Evolutionary conservation across 2,888 invertebrate species (phyloP).

Genomic region (Minunthozetes semirufus): DNA sequence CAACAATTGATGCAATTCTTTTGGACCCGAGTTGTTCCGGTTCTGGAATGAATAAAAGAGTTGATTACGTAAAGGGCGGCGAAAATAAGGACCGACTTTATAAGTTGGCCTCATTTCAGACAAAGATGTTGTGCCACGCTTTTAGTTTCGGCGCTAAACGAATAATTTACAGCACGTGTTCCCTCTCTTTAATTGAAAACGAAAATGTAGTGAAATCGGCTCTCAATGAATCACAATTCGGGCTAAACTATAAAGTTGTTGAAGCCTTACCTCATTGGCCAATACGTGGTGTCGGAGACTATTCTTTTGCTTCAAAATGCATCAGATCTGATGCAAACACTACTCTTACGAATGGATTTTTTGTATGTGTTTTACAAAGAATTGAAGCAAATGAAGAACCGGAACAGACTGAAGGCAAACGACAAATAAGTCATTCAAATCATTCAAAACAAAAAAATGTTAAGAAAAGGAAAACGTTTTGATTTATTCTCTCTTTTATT

Average conservation of each 20-base stretch:
- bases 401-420: background rate
- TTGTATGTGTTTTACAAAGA: conserved; percentile 73
- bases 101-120: conserved; percentile 59
- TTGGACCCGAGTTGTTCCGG: conserved; percentile 97
- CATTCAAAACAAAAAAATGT: background rate
- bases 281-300: conserved; percentile 44
- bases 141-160: conserved; percentile 77
- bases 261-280: conserved; percentile 43
- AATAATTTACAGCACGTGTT: conserved; percentile 95
- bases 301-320: conserved; percentile 57
- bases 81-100: conserved; percentile 49
- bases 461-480: background rate
- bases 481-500: background rate
- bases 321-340: conserved; percentile 65
- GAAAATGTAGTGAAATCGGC: conserved; percentile 77
- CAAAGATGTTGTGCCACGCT: conserved; percentile 75
- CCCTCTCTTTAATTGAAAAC: conserved; percentile 79
- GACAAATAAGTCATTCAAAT: background rate
- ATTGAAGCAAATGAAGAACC: background rate
- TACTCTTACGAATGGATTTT: conserved; percentile 87
- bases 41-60: conserved; percentile 63
- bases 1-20: conserved; percentile 77
- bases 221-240: conserved; percentile 50
- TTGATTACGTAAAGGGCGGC: conserved; percentile 44
- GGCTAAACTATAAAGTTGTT: conserved; percentile 47